phyloP scores from a whole-genome alignment of 2,797 vertebrate genomes.

The Scarus forsteni region DNA sequence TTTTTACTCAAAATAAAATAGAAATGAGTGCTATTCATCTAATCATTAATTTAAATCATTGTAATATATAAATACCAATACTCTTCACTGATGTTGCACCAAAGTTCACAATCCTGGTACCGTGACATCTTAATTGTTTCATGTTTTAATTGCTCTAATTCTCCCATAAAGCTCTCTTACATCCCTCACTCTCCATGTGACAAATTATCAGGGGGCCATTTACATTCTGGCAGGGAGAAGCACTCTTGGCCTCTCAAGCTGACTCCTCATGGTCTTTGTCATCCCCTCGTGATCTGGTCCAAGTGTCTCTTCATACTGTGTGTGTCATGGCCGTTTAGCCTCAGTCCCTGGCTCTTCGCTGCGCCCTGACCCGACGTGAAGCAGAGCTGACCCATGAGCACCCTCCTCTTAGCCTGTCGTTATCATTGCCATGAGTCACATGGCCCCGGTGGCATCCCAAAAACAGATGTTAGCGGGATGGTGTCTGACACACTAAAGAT shows the following conservation, averaged over 20 bases:
- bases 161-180: background rate
- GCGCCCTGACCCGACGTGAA: conserved; percentile 48
- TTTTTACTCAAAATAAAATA: too few species aligned
- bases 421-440: conserved; percentile 36
- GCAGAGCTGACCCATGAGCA: conserved; percentile 51
- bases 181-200: background rate
- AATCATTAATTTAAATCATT: too few species aligned
- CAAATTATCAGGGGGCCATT: background rate
- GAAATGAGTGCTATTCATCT: too few species aligned
- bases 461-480: conserved; percentile 29
- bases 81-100: too few species aligned
- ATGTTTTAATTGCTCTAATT: conserved; percentile 8
- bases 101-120: background rate
- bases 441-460: conserved; percentile 21
- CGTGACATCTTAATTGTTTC: background rate
- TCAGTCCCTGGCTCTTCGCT: conserved; percentile 7
- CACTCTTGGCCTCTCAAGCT: background rate
- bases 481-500: conserved; percentile 38
- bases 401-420: conserved; percentile 27
- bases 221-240: conserved; percentile 1
- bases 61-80: too few species aligned
- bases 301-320: conserved; percentile 30
- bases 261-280: conserved; percentile 27
- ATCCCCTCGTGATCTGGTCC: conserved; percentile 25
- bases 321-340: conserved; percentile 53